Base-by-base conservation (phyloP, 2,797 vertebrate genomes). In the Crotalus adamanteus region DNA sequence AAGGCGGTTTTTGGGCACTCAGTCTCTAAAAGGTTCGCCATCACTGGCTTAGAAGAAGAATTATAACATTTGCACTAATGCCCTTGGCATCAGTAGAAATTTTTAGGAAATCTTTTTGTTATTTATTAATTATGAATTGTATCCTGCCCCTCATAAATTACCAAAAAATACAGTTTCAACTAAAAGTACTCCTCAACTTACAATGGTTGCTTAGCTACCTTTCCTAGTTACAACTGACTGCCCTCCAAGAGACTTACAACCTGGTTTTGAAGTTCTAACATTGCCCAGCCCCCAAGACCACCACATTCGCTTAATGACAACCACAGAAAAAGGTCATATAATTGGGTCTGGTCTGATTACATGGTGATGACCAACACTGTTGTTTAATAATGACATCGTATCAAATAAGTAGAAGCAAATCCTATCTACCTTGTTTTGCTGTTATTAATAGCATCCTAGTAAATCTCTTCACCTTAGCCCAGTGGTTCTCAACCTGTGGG, bases 81-180 rank as follows among this genome's bases (percentile, higher is more conserved):
- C 13, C 26, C 55, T 90, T 91, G 42, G 92, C 55, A 91, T 20
- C 86, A 83, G 2, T 87, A 73, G 56, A 92, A 96, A 73, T 90
- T 90, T 51, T 92, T 95, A 63, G 73, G 51, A 91, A 92, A 88
- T 51, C 3, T 31, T n/a, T 69, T 92, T 4, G 42, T 85, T 90
- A 65, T 61, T 42, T 55, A 94, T 53, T 89, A 28, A 22, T 51
- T 94, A 94, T 88, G 88, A 94, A 95, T 90, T 88, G n/a, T 22
- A 91, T 94, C 95, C 88, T 91, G 94, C 95, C 25, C 22, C 26
- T 65, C 87, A 22, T 12, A 37, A 26, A 91, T 73, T 9, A 78
- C 22, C 1, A 13, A 87, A 73, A 65, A 56, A 78, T 61, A 60
- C 8, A 92, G 14, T 31, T 59, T 65, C 47, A 37, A 20, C 25